phyloP scores from a whole-genome alignment of 2,797 vertebrate species.

The Spinus pinus region DNA sequence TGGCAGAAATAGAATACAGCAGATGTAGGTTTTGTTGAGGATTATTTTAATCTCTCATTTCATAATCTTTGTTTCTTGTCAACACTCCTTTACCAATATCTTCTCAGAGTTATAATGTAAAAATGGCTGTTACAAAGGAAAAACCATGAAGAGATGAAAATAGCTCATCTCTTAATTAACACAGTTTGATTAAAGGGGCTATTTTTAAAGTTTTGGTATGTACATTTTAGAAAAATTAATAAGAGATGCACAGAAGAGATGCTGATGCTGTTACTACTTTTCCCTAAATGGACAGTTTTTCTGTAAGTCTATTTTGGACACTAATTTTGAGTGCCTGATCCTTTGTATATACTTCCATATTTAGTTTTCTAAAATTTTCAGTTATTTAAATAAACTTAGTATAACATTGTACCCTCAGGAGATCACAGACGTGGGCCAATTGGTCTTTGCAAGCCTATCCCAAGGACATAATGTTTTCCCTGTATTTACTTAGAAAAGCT shows the following conservation, averaged over 20 bases:
- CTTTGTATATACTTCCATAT: neutral
- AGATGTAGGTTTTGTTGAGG: slow-evolving; percentile 40
- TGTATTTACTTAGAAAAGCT: neutral
- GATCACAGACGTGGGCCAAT: fast-evolving
- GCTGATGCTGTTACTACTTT: neutral
- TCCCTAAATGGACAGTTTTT: neutral
- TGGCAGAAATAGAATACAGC: slow-evolving; percentile 28
- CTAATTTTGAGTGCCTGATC: neutral
- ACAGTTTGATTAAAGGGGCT: neutral
- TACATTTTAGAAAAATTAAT: neutral
- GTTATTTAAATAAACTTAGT: neutral
- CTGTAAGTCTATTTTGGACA: neutral
- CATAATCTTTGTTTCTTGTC: slow-evolving; percentile 35
- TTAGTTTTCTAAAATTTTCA: neutral
- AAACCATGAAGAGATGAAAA: neutral
- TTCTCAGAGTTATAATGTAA: neutral
- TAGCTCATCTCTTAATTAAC: neutral
- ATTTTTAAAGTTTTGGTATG: neutral
- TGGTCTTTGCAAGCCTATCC: neutral
- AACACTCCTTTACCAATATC: neutral
- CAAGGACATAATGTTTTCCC: neutral
- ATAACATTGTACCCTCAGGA: neutral
- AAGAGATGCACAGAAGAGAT: neutral
- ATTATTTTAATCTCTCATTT: slow-evolving; percentile 20
- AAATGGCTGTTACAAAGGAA: neutral